These are phyloP conservation scores for Phenganax stokvisi DNA, from an alignment of 92 coral and sea anemone species.

Conservation along the genomic window DNA sequence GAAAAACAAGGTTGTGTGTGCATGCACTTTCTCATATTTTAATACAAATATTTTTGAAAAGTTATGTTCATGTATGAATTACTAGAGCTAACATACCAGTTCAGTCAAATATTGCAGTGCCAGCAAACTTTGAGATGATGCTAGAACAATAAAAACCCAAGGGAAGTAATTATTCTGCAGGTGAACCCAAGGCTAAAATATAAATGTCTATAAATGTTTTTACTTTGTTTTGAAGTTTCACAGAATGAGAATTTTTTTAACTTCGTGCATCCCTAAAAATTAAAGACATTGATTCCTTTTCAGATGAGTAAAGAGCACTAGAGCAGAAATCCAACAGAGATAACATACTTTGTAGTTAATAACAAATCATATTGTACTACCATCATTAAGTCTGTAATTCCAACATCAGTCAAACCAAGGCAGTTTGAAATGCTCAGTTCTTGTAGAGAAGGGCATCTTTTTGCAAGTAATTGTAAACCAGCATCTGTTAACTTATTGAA, in stretches of 20 bases:
- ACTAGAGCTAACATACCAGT: constrained; percentile 46
- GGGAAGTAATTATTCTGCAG: background rate
- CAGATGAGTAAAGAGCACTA: background rate
- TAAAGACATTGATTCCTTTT: background rate
- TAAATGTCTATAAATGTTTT: background rate
- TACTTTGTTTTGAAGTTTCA: constrained; percentile 23
- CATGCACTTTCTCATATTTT: too few species aligned
- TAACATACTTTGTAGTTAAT: too few species aligned
- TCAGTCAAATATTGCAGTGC: constrained; percentile 52
- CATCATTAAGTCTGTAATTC: constrained; percentile 62
- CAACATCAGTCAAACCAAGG: constrained; percentile 62
- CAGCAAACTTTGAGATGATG: constrained; percentile 48
- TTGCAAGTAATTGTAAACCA: constrained; percentile 49
- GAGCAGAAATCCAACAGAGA: too few species aligned
- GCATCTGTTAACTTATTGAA: constrained; percentile 51
- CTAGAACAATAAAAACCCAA: constrained; percentile 39
- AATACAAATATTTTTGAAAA: too few species aligned
- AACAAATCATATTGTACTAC: constrained; percentile 19
- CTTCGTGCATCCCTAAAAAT: constrained; percentile 13
- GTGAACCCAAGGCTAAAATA: background rate
- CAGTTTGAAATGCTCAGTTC: constrained; percentile 68
- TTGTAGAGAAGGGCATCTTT: constrained; percentile 59
- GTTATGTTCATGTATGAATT: too few species aligned
- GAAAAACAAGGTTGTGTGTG: too few species aligned
- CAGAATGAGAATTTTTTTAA: constrained; percentile 24